Percentiles rank a stretch among this genome's conserved stretches.
phyloP scores from a whole-genome alignment of 1,140 invertebrate genomes.

The Frieseomelitta varia region DNA sequence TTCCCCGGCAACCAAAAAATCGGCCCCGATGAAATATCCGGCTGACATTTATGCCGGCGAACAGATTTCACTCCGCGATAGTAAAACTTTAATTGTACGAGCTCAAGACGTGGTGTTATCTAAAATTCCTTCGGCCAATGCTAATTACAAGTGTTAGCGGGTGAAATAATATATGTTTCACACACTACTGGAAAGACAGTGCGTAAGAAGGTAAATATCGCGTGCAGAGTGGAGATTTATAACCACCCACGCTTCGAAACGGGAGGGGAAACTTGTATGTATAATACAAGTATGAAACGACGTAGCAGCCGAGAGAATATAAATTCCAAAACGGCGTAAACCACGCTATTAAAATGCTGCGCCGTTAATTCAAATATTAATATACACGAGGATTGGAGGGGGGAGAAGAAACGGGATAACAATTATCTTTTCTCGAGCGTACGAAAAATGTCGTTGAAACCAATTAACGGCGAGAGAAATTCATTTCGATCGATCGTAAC shows the following conservation, averaged over 20 bases:
- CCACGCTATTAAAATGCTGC: too few species aligned
- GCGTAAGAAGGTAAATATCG: not conserved
- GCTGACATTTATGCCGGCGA: not conserved
- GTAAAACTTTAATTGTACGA: not conserved
- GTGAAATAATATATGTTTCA: conserved; percentile 17
- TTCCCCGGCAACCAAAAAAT: not conserved
- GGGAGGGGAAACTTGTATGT: not conserved
- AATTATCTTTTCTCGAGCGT: too few species aligned
- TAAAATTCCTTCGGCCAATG: not conserved
- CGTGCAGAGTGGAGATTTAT: too few species aligned
- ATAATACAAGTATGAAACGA: too few species aligned
- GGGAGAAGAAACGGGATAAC: too few species aligned
- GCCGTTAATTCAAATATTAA: too few species aligned
- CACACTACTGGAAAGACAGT: not conserved
- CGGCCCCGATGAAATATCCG: not conserved
- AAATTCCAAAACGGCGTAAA: too few species aligned
- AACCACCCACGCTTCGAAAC: not conserved
- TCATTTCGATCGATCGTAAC: too few species aligned
- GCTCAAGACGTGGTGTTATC: not conserved
- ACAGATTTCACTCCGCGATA: not conserved
- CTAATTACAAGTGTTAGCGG: conserved; percentile 2
- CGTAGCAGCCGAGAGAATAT: too few species aligned
- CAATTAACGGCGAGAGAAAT: too few species aligned
- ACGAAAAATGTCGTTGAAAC: too few species aligned
- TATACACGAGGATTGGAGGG: too few species aligned